Base-by-base conservation (phyloP, 2,113 vertebrate species). In the Choloepus hoffmanni region DNA sequence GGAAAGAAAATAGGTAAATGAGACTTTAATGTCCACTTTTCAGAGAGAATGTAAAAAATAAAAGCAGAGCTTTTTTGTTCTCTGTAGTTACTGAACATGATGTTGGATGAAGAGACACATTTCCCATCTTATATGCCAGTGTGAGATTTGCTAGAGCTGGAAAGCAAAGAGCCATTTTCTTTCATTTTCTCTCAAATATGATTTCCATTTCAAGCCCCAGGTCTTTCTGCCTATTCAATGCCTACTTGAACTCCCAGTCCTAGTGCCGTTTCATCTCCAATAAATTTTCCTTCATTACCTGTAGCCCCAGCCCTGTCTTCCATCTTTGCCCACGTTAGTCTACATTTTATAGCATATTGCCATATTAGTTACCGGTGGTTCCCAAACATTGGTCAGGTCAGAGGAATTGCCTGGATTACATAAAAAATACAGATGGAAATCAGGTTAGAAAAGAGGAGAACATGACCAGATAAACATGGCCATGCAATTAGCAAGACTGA, bases 291-390 rank as follows among this genome's bases (percentile, higher is more conserved):
- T 58, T 76, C 19, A 24, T 43, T 36, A 50, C 8, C 11, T 36
- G 3, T 26, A 19, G 8, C 4, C 2, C 7, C 16, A 36, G 2
- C 1, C 18, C 13, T 77, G 2, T 40, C 30, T 67, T 43, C 15
- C 11, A 60, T 48, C 18, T 24, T 72, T 40, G 9, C 0, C 28
- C 5, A 48, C 7, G 1, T 33, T 18, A 36, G 24, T 26, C 3
- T 40, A 9, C 9, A 33, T 50, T 79, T 92, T 63, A 21, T 26
- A 60, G 53, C 48, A 26, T 7, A 40, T 7, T 67, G 48, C 18
- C 48, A 16, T 72, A 23, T 19, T 73, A 81, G 62, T 79, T 68
- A 67, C 63, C 8, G 68, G 14, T 62, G 8, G 1, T 76, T 65
- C 18, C 16, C 28, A 85, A n/a, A 62, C 9, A 30, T 12, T 91